Base-by-base conservation (phyloP, 1,140 invertebrate species). In the Leptopilina boulardi region DNA sequence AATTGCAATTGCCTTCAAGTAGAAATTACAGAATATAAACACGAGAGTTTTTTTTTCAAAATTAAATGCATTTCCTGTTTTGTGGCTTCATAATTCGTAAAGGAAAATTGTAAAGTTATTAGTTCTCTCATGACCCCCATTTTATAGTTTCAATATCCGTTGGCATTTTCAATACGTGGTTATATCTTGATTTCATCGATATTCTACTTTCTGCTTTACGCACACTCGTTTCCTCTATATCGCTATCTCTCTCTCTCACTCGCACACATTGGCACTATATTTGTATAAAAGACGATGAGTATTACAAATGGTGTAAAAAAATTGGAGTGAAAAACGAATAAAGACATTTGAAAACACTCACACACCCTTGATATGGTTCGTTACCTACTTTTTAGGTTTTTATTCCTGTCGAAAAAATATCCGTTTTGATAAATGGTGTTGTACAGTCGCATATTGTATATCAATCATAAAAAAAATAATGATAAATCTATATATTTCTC, bases 321-420 rank as follows among this genome's bases (percentile, higher is more conserved):
- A 66, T 66, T 30, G 56, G 23, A 66, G 23, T 10, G 56, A 30
- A 13, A 66, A 66, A 11, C 11, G 21, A 30, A 54, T 10, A 19
- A 19, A 54, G 51, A 1, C 26, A n/a, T 66, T 66, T 23, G 9
- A 23, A 23, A 59, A 23, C 44, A 15, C 54, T 59, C 54, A 59
- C 13, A 15, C 26, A 15, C 56, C 56, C 56, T 66, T 11, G 15
- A 66, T 66, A 30, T 30, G 13, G 23, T 66, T 26, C 23, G 23
- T 66, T 26, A 30, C 56, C 47, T 51, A 51, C 47, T 51, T 51
- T 44, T 51, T 51, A 51, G 47, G n/a, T 18, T 51, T 51, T 51
- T 51, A 18, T 51, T 51, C 47, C 47, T 51, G n/a, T 51, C 47
- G 15, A 51, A 51, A 51, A 51, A 51, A n/a, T 51, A 51, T 51